Conservation (phyloP, 2,113 vertebrate genomes). For the Rynchops niger region DNA sequence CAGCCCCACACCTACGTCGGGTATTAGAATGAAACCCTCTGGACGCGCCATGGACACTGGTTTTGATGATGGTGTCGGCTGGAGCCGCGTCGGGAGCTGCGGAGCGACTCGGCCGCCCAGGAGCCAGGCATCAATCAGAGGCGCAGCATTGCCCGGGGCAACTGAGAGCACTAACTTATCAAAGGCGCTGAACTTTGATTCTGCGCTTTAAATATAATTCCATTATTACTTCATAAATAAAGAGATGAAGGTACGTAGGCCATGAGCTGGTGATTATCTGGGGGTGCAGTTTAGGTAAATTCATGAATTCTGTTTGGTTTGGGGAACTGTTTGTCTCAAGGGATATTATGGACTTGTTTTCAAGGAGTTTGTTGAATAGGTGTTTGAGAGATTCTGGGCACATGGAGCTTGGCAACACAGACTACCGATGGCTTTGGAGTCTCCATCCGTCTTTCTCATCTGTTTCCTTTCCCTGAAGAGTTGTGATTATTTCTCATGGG, state of each 20-base stretch:
- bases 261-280: slow-evolving; percentile 26
- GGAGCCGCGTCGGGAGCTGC: neutral
- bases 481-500: neutral
- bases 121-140: slow-evolving; percentile 76
- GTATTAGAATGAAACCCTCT: slow-evolving; percentile 65
- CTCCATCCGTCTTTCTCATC: neutral
- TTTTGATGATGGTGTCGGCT: slow-evolving; percentile 64
- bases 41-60: slow-evolving; percentile 70
- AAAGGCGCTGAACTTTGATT: slow-evolving; percentile 80
- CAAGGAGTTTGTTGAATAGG: slow-evolving; percentile 5
- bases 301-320: slow-evolving; percentile 23
- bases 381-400: neutral
- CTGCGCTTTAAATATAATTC: slow-evolving; percentile 82
- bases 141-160: slow-evolving; percentile 79
- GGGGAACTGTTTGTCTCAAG: slow-evolving; percentile 49
- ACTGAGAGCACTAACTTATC: slow-evolving; percentile 77
- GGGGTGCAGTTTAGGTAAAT: slow-evolving; percentile 31
- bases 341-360: neutral
- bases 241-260: slow-evolving; percentile 70
- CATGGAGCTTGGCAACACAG: neutral
- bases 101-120: no score
- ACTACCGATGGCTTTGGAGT: neutral
- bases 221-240: slow-evolving; percentile 87
- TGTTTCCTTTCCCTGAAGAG: neutral
- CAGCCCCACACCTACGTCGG: neutral